A percentile compares a stretch with the other conserved stretches of the same genome.
phyloP scores from a whole-genome alignment of 2,113 vertebrate genomes.

The Heterocephalus glaber region DNA sequence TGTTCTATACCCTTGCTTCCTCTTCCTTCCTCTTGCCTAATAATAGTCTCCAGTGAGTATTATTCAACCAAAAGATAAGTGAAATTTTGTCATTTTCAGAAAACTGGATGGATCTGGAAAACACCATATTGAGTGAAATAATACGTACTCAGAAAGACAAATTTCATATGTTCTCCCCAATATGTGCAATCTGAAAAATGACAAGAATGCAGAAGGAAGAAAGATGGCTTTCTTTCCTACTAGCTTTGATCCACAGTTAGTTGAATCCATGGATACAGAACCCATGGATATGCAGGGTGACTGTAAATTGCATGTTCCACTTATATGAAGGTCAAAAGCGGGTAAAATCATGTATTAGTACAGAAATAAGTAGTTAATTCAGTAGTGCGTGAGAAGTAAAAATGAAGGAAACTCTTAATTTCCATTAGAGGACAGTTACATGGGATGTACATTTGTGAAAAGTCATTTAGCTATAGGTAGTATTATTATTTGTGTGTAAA shows the following conservation, averaged over 20 bases:
- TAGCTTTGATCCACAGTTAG: not conserved
- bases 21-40: not conserved
- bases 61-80: not conserved
- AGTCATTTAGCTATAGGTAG: not conserved
- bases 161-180: not conserved
- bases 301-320: accelerated
- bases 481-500: not conserved
- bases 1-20: not conserved
- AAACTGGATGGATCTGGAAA: not conserved
- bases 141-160: not conserved
- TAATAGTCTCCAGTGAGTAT: not conserved
- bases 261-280: not conserved
- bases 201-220: not conserved
- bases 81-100: not conserved
- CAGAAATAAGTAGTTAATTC: not conserved
- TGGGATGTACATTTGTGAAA: not conserved
- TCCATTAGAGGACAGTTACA: not conserved
- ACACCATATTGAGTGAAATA: not conserved
- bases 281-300: not conserved
- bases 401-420: not conserved
- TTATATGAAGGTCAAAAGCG: not conserved
- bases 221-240: not conserved
- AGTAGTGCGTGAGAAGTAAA: not conserved
- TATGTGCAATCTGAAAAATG: not conserved
- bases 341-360: not conserved